A percentile compares a stretch with the other conserved stretches of the same genome.
phyloP scores from a whole-genome alignment of 2,888 invertebrate genomes.

The Dicyrtoma fusca region DNA sequence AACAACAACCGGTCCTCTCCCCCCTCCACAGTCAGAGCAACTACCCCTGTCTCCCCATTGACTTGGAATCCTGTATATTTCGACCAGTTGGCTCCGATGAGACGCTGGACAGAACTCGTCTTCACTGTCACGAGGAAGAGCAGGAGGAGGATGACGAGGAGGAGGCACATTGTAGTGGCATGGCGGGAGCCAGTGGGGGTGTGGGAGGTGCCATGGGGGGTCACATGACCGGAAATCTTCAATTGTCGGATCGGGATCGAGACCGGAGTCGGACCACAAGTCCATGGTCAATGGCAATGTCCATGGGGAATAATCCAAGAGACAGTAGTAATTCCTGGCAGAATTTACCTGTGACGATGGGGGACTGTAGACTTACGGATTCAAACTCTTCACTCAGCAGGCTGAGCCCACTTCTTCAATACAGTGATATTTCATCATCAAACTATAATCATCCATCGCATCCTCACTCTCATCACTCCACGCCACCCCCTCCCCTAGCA shows the following conservation, averaged over 20 bases:
- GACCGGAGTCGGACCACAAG: conserved; percentile 13
- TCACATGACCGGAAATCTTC: background rate
- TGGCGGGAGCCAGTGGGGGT: background rate
- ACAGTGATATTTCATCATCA: conserved; percentile 20
- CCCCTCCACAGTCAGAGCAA: conserved; percentile 64
- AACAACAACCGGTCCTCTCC: conserved; percentile 79
- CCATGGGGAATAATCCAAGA: background rate
- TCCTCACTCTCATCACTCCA: too few species aligned
- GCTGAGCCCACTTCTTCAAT: conserved; percentile 50
- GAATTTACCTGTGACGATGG: conserved; percentile 53
- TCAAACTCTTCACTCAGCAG: conserved; percentile 54
- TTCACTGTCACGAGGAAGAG: conserved; percentile 43
- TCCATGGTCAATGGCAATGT: conserved; percentile 45
- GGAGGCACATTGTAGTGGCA: conserved; percentile 15
- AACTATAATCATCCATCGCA: too few species aligned
- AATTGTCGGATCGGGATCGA: background rate
- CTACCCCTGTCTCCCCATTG: conserved; percentile 32
- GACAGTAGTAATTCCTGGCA: conserved; percentile 45
- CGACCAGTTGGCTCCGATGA: conserved; percentile 51
- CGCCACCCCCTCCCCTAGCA: too few species aligned
- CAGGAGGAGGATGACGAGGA: conserved; percentile 44
- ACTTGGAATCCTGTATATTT: conserved; percentile 49
- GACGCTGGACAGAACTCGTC: conserved; percentile 26
- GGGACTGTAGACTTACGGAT: conserved; percentile 56
- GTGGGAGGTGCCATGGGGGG: background rate